A percentile compares a stretch with the other conserved stretches of the same genome.
Conservation (phyloP, 2,888 invertebrate species). For the Ornithoptera alexandrae region DNA sequence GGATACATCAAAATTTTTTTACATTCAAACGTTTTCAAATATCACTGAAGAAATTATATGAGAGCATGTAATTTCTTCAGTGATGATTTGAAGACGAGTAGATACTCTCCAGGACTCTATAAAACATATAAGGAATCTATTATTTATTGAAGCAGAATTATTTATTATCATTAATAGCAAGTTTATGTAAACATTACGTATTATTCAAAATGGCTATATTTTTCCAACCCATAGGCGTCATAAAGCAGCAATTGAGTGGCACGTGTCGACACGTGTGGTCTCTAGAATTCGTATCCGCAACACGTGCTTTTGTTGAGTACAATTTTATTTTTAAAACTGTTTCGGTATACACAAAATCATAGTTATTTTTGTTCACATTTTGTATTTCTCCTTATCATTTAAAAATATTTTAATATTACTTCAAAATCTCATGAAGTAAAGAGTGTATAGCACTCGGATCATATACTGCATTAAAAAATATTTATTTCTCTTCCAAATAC, state of each 20-base stretch:
- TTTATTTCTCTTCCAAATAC: too few species aligned
- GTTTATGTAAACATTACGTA: slow-evolving; percentile 52
- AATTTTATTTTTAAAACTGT: slow-evolving; percentile 12
- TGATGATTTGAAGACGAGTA: too few species aligned
- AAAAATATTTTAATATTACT: too few species aligned
- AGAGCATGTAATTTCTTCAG: too few species aligned
- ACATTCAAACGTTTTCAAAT: too few species aligned
- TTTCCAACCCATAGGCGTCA: slow-evolving; percentile 43
- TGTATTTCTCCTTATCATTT: background rate
- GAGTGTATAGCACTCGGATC: too few species aligned
- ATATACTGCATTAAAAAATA: too few species aligned
- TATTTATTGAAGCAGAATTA: slow-evolving; percentile 41
- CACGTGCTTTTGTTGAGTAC: slow-evolving; percentile 43
- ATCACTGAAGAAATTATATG: too few species aligned
- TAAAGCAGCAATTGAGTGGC: slow-evolving; percentile 43
- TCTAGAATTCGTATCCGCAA: slow-evolving; percentile 46
- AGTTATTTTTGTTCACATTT: background rate
- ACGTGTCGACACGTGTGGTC: slow-evolving; percentile 63
- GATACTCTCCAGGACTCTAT: too few species aligned
- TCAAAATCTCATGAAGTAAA: too few species aligned
- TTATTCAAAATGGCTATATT: slow-evolving; percentile 63
- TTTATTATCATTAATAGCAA: slow-evolving; percentile 50
- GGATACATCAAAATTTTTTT: too few species aligned
- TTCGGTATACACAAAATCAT: background rate
- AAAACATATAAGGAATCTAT: background rate